phyloP scores from a whole-genome alignment of 1,140 invertebrate species.

The Calliphora vicina region DNA sequence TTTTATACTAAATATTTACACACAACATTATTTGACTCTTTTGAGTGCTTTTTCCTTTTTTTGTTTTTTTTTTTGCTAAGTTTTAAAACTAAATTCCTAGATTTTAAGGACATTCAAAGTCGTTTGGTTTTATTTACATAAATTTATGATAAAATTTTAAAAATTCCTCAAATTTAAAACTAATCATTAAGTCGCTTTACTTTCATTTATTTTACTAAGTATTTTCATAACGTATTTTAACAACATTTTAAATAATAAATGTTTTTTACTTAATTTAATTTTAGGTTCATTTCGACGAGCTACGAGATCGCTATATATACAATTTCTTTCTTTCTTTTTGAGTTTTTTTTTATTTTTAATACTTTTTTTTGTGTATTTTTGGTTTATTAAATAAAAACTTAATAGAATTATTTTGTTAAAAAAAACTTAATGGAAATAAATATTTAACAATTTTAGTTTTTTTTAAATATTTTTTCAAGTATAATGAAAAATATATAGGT shows the following conservation, averaged over 20 bases:
- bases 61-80: no score
- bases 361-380: not conserved
- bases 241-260: no score
- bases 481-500: slow-evolving; percentile 12
- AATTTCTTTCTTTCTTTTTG: no score
- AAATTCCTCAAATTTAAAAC: not conserved
- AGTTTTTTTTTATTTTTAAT: not conserved
- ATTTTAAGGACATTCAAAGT: not conserved
- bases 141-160: slow-evolving; percentile 3
- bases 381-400: not conserved
- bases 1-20: no score
- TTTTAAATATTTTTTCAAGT: not conserved
- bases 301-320: no score
- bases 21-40: no score
- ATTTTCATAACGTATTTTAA: no score
- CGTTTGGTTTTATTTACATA: slow-evolving; percentile 15
- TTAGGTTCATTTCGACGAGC: no score
- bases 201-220: not conserved
- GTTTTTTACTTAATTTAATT: no score
- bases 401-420: not conserved
- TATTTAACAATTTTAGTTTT: not conserved
- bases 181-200: not conserved
- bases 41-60: no score
- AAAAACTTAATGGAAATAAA: not conserved
- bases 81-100: not conserved